Evolutionary conservation across 92 coral and sea anemone genomes (phyloP), one percentile per base, ranked within the genome.

Genomic region (Heteractis magnifica): DNA sequence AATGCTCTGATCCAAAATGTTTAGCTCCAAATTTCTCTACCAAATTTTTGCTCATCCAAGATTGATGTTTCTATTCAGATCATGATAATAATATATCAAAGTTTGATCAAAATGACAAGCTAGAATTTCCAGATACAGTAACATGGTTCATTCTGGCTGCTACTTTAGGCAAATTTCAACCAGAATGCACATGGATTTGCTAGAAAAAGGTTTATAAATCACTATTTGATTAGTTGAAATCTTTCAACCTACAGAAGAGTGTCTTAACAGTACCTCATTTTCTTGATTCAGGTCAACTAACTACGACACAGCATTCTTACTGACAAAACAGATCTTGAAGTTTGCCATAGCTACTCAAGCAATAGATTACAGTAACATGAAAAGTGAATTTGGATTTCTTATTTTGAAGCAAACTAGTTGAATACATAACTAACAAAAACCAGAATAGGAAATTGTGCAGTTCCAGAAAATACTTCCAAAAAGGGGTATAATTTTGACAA

Each of bases 1-100:
- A 68, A 23, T 14, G 26, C 73, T 68, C 72, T 68, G 14, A 68
- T 68, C 49, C 73, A 68, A 68, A 68, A 68, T 68, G 49, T 23
- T 10, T 68, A 23, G 34, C 18, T 20, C 44, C 73, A 68, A 20
- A 34, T 34, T 6, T 4, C 20, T 55, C 78, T 74, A 74, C 16
- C 56, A 6, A 18, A 4, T 6, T 19, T 18, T 34, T 11, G 20
- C n/a, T 72, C 26, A 34, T 1, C 52, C 76, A 34, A 49, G 6
- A 72, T 19, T 76, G 60, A 50, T 12, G 60, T 8, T 18, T 49
- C 12, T 48, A 15, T 76, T 50, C 14, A 50, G 59, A 51, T 76
- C 4, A 41, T 76, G 3, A 51, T 7, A 49, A 21, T 49, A 50
- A 11, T 13, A 76, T 19, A 76, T 12, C 55, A 52, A 76, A n/a